Conservation (phyloP, 1,140 invertebrate genomes). For the Listronotus bonariensis region DNA sequence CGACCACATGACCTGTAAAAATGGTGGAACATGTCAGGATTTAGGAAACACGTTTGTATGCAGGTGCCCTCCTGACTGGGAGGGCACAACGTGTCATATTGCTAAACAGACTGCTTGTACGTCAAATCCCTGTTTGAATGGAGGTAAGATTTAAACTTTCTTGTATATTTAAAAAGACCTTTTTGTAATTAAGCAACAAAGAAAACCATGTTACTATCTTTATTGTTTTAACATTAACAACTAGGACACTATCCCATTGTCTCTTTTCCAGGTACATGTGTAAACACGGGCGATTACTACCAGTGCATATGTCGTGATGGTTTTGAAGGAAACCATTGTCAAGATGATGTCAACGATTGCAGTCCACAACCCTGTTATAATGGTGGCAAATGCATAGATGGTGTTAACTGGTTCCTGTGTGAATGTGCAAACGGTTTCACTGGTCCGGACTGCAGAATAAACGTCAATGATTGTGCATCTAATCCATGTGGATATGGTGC, state of each 20-base stretch:
- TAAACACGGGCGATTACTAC: slow-evolving; percentile 73
- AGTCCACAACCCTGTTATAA: slow-evolving; percentile 71
- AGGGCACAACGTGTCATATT: slow-evolving; percentile 73
- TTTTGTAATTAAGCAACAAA: too few species aligned
- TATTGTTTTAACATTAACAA: too few species aligned
- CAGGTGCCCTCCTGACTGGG: slow-evolving; percentile 68
- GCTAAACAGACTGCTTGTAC: slow-evolving; percentile 73
- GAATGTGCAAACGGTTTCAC: slow-evolving; percentile 78
- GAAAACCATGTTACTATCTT: too few species aligned
- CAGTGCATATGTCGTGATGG: slow-evolving; percentile 70
- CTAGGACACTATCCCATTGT: too few species aligned
- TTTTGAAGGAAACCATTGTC: slow-evolving; percentile 67
- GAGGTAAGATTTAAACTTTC: slow-evolving; percentile 55
- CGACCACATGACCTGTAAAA: slow-evolving; percentile 66
- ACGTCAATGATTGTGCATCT: slow-evolving; percentile 77
- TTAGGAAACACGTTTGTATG: slow-evolving; percentile 68
- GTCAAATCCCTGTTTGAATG: slow-evolving; percentile 72
- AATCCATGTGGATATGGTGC: slow-evolving; percentile 85
- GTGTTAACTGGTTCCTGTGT: slow-evolving; percentile 76
- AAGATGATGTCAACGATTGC: slow-evolving; percentile 70
- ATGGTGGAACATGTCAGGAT: slow-evolving; percentile 71
- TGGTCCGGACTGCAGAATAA: slow-evolving; percentile 73
- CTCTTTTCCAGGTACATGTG: slow-evolving; percentile 61
- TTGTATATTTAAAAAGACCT: too few species aligned
- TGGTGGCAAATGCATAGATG: slow-evolving; percentile 79